These are phyloP conservation scores for Drosophila nigrodunni DNA, from an alignment of 1,140 invertebrate species.

Conservation along the genomic window DNA sequence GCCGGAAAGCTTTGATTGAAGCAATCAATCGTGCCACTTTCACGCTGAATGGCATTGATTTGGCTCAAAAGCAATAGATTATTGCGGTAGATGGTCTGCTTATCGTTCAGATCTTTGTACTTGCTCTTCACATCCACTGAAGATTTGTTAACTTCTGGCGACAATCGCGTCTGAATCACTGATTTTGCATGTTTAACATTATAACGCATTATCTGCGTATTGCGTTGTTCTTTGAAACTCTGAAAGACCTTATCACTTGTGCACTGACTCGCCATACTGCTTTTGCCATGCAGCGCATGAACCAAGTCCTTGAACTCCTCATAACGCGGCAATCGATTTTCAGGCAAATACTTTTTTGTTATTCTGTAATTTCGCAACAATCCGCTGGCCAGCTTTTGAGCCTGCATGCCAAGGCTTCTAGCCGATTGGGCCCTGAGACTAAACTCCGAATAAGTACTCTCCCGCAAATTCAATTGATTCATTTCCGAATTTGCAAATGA, in stretches of 20 bases:
- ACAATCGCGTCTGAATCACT: background rate
- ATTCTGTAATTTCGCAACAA: background rate
- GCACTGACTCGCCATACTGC: background rate
- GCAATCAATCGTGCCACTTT: background rate
- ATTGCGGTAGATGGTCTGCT: background rate
- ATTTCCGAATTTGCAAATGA: constrained; percentile 7
- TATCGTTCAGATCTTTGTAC: background rate
- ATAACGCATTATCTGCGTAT: background rate
- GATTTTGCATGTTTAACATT: constrained; percentile 1
- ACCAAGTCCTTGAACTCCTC: constrained; percentile 18
- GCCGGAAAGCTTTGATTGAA: background rate
- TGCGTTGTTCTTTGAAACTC: background rate
- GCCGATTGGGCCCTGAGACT: background rate
- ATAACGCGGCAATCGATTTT: background rate
- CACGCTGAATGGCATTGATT: constrained; percentile 2
- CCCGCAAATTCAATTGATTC: background rate
- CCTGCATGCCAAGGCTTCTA: background rate
- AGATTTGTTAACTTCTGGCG: background rate
- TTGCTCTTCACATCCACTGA: background rate
- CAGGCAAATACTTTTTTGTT: background rate
- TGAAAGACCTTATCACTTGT: background rate
- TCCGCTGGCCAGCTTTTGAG: constrained; percentile 1
- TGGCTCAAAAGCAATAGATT: background rate
- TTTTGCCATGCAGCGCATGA: background rate
- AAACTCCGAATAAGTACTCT: constrained; percentile 1